Evolutionary conservation across 2,888 invertebrate species (phyloP), one percentile per base, ranked within the genome.

Genomic region (Orchesella flavescens): DNA sequence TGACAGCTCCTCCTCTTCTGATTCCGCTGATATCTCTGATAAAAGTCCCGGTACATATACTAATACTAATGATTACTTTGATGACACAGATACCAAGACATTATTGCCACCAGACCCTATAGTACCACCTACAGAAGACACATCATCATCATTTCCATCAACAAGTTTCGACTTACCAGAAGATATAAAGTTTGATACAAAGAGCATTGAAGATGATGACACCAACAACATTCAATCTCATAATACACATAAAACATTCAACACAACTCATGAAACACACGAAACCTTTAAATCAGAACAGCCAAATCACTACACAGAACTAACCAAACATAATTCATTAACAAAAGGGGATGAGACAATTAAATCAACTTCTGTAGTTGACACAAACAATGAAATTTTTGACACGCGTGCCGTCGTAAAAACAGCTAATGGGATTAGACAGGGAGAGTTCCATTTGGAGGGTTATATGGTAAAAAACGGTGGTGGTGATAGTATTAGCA

Each of bases 401-500:
- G 78, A 83, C 78, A 72, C 83, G 73, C 73, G 43, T 57, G 65
- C 65, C 55, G 49, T 49, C 2, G 24, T 69, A 65, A 49, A 65
- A 53, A 80, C 71, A 65, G 80, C 80, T 73, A 80, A 80, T 80
- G 80, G 80, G 59, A 80, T 80, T 59, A 80, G 53, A n/a, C 80
- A 80, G 68, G 80, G 80, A 17, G 80, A 80, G 57, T 80, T 80
- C 21, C 66, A 73, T 21, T 59, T 80, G 57, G 80, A 80, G 80
- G 80, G 80, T 44, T 80, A 73, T 43, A 73, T 80, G 73, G 61
- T 73, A 21, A 79, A 57, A 12, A 59, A 49, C 21, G 57, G 63
- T 59, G 71, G 13, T 71, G 68, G 61, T 69, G 19, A 13, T 59
- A 44, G 23, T 46, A 15, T 1, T 46, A 17, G 43, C 24, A 55